These are phyloP conservation scores for Lasioglossum albipes DNA, from an alignment of 1,140 invertebrate species.

Conservation along the genomic window DNA sequence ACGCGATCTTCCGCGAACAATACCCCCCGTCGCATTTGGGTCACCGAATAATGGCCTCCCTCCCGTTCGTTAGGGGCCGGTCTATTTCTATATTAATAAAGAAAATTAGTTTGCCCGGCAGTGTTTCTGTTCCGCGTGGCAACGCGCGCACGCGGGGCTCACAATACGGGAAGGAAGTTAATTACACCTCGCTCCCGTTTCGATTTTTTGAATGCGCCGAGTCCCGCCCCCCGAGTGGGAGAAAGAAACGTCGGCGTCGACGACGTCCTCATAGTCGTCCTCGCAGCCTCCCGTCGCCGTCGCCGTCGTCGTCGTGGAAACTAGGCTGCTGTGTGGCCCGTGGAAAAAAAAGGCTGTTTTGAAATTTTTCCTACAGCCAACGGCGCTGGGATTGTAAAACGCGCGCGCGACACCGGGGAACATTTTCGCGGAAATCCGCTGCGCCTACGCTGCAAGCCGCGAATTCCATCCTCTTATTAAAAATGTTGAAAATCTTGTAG, in stretches of 20 bases:
- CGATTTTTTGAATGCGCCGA: slow-evolving; percentile 30
- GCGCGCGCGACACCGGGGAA: neutral
- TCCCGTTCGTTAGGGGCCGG: slow-evolving; percentile 4
- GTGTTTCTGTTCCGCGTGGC: slow-evolving; percentile 32
- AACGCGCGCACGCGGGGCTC: slow-evolving; percentile 8
- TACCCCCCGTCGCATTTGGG: slow-evolving; percentile 7
- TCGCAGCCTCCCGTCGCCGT: neutral
- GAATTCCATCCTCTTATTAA: neutral
- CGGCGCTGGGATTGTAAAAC: neutral
- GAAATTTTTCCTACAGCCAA: neutral
- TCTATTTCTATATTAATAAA: slow-evolving; percentile 28
- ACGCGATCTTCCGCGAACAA: neutral
- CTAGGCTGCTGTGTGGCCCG: slow-evolving; percentile 13
- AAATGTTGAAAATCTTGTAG: too few relatives aligned
- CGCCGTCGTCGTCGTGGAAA: slow-evolving; percentile 13
- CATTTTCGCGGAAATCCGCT: neutral
- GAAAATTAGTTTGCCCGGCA: slow-evolving; percentile 31
- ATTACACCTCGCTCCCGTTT: slow-evolving; percentile 44
- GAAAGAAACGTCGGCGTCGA: neutral
- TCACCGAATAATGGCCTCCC: slow-evolving; percentile 26
- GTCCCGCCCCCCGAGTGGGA: neutral
- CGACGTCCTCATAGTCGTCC: neutral
- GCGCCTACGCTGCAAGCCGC: neutral
- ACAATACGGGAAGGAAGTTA: slow-evolving; percentile 43
- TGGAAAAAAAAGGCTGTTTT: slow-evolving; percentile 10